Evolutionary conservation across 2,797 vertebrate species (phyloP), one percentile per base, ranked within the genome.

Genomic region (Tympanoctomys barrerae): DNA sequence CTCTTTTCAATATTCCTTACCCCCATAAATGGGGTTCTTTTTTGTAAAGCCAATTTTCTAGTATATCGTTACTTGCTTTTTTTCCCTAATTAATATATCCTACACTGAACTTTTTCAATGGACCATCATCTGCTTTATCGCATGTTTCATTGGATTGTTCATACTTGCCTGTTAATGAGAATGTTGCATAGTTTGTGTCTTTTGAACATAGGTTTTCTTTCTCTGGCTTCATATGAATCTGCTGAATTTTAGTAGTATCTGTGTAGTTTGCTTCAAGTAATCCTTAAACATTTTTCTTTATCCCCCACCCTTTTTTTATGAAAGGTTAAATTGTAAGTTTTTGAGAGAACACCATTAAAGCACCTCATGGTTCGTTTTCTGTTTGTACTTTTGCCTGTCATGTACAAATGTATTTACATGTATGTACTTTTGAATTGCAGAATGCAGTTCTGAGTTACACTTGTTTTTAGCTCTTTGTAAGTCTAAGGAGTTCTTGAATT

Each of bases 111-210:
- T 98, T 99, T 98, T 98, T 98, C 94, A 95, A 98, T 99, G 99
- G 99, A 99, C 98, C 99, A 99, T 99, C 99, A 99, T 99, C 99
- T 99, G 99, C 99, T 99, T 99, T 98, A 99, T 98, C 99, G 99
- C 99, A 99, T 99, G 99, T 99, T 99, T 99, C 99, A 99, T 99
- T 99, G 99, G 99, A 99, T 99, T 99, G 99, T 99, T 99, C 99
- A 99, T 99, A 99, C 99, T 99, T 99, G 99, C 99, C 98, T 99
- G 99, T 99, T 99, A 99, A 99, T 99, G 99, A 99, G 99, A 99
- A 99, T 99, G 99, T 99, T 99, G 99, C 99, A 99, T 99, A 99
- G 99, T 99, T 99, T 99, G 99, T 99, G 99, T 99, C 99, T 99
- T 98, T 99, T 99, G 99, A 99, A 99, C 99, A 98, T 99, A 99